These are phyloP conservation scores for Nyctibius grandis DNA, from an alignment of 2,797 vertebrate genomes.

Conservation along the genomic window DNA sequence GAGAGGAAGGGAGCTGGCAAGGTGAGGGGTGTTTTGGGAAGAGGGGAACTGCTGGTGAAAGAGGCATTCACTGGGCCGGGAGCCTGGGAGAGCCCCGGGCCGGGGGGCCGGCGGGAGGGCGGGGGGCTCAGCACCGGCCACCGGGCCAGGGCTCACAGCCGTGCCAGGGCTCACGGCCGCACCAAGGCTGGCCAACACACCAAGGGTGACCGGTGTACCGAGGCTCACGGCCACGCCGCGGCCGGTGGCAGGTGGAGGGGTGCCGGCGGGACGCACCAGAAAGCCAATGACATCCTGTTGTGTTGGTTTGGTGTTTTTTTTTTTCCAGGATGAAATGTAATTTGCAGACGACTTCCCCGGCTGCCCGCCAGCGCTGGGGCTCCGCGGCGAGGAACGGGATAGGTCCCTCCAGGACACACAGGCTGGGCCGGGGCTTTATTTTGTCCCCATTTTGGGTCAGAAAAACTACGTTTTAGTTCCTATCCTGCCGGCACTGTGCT, in stretches of 20 bases:
- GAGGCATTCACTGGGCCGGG: neutral
- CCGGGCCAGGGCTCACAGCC: neutral
- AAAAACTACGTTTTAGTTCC: neutral
- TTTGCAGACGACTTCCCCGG: constrained; percentile 6
- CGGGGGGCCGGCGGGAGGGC: neutral
- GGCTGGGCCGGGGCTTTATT: neutral
- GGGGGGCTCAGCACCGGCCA: neutral
- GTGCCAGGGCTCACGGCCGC: neutral
- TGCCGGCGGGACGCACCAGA: neutral
- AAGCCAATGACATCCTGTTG: constrained; percentile 23
- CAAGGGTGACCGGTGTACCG: neutral
- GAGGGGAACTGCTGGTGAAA: constrained; percentile 13
- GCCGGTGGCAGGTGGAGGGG: neutral
- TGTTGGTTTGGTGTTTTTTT: neutral
- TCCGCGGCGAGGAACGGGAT: neutral
- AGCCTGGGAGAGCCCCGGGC: neutral
- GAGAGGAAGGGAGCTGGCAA: constrained; percentile 55
- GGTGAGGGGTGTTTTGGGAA: constrained; percentile 43
- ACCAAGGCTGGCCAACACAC: neutral
- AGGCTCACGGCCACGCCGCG: neutral
- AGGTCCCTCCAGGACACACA: neutral
- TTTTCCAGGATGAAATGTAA: neutral
- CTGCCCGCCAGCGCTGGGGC: neutral
- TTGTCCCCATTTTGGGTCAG: neutral
- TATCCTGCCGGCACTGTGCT: neutral